Base-by-base conservation (phyloP, 2,113 vertebrate species). In the Lonchura striata region DNA sequence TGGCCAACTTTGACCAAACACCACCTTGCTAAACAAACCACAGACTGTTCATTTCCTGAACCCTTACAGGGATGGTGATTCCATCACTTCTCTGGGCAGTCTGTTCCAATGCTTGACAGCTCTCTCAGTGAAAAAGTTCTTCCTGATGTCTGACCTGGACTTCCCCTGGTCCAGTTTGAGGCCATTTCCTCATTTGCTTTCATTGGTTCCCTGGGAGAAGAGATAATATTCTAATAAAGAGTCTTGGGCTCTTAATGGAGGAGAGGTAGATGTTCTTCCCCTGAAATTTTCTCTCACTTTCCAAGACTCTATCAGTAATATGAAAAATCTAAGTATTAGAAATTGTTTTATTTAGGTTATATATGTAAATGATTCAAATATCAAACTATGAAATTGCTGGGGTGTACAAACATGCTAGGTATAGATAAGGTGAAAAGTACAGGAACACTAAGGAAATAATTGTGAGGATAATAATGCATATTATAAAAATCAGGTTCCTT, bases 401-500 rank as follows among this genome's bases (percentile, higher is more conserved):
- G n/a, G 10, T 93, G 44, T 92, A 82, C 37, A 80, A 90, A 92
- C 78, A 91, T 50, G 7, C 22, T 53, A 33, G 11, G 39, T 80
- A 35, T n/a, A 82, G 54, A 27, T 88, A 69, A 91, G 39, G 35
- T 46, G 30, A 77, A 66, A 82, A 91, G 71, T 70, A 83, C 10
- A 39, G 76, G 54, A 83, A 64, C 42, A 63, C 0, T 46, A 57
- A 78, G 18, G 74, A 84, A 91, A 61, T 71, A 83, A 92, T 92
- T 91, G 61, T 90, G 71, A 95, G 68, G 75, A 80, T 95, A 84
- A 92, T 88, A 47, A 37, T 30, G 56, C n/a, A 33, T 75, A 69
- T 89, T 88, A 91, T 39, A 94, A 94, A 82, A 80, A 81, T 88
- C 52, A 75, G 57, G 21, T 87, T 94, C 33, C 70, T 93, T 94